Conservation (phyloP, 1,140 invertebrate genomes). For the Drosophila nebulosa region DNA sequence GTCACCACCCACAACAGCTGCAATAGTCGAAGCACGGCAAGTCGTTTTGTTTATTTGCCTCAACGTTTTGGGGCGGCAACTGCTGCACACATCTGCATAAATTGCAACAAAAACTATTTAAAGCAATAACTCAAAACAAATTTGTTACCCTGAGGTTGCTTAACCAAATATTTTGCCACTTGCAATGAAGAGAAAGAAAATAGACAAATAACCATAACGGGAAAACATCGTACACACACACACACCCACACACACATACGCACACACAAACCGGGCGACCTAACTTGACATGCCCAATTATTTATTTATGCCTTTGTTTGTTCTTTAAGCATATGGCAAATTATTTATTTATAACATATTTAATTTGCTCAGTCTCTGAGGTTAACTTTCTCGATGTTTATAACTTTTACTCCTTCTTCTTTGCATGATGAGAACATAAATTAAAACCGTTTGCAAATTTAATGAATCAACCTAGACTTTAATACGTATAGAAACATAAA, state of each 20-base stretch:
- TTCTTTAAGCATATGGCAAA: constrained; percentile 1
- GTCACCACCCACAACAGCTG: neutral
- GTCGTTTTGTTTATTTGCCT: constrained; percentile 9
- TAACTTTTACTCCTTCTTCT: neutral
- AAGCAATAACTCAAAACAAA: constrained; percentile 26
- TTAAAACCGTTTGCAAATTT: constrained; percentile 41
- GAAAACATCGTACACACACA: constrained; percentile 1
- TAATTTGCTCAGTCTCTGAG: constrained; percentile 27
- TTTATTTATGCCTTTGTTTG: constrained; percentile 34
- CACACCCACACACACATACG: neutral
- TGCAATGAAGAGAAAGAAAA: constrained; percentile 3
- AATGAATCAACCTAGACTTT: constrained; percentile 17
- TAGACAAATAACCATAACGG: neutral
- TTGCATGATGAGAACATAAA: constrained; percentile 37
- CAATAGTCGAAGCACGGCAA: neutral
- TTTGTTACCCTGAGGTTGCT: constrained; percentile 18
- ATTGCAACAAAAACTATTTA: constrained; percentile 46
- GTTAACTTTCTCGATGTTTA: neutral
- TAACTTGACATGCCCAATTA: constrained; percentile 18
- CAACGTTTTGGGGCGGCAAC: constrained; percentile 7
- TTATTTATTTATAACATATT: constrained; percentile 60
- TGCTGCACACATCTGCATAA: constrained; percentile 55
- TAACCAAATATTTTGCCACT: constrained; percentile 21
- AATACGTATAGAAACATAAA: neutral
- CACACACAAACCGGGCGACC: neutral